Conservation (phyloP, 2,888 invertebrate species). For the Cantharis rufa region DNA sequence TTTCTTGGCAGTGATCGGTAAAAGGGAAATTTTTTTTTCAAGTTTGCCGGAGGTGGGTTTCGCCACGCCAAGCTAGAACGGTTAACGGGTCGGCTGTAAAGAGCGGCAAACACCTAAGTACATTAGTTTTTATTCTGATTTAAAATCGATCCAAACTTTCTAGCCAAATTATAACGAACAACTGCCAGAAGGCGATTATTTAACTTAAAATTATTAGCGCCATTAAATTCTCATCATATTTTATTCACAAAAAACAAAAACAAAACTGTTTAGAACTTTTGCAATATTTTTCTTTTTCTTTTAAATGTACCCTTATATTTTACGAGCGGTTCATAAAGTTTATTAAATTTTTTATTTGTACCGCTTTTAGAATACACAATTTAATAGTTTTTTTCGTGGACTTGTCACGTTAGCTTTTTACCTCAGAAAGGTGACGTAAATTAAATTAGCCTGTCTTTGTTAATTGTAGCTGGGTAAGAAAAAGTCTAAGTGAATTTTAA, state of each 20-base stretch:
- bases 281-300: constrained; percentile 30
- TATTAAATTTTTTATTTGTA: constrained; percentile 32
- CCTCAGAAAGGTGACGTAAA: not conserved
- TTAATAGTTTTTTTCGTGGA: constrained; percentile 12
- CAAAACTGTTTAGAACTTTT: constrained; percentile 34
- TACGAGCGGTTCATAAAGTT: constrained; percentile 33
- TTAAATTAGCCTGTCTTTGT: not conserved
- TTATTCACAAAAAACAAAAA: constrained; percentile 32
- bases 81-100: not conserved
- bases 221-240: constrained; percentile 15
- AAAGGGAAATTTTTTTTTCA: too few species aligned
- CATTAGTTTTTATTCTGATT: not conserved
- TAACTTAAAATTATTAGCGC: not conserved
- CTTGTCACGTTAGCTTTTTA: not conserved
- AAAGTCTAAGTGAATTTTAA: not conserved
- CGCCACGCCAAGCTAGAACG: not conserved
- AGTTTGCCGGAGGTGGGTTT: too few species aligned
- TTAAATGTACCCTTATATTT: constrained; percentile 33
- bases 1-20: too few species aligned
- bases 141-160: not conserved
- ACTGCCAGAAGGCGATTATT: not conserved
- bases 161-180: not conserved
- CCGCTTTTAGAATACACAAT: constrained; percentile 11
- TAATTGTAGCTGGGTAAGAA: not conserved
- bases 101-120: not conserved